Base-by-base conservation (phyloP, 1,140 invertebrate species). In the Adoxophyes honmai region DNA sequence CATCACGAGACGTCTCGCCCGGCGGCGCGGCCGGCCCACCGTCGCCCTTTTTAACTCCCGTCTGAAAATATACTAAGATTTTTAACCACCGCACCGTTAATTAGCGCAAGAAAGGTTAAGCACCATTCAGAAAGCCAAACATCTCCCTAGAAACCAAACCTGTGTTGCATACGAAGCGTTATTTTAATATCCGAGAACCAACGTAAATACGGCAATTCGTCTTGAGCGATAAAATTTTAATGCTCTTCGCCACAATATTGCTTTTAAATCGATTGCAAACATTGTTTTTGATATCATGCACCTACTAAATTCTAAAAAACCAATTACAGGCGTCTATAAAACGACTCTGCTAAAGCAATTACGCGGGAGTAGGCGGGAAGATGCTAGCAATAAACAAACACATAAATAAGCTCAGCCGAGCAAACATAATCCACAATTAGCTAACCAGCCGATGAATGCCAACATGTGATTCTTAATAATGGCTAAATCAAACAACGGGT, bases 361-460 rank as follows among this genome's bases (percentile, higher is more conserved):
- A 53, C 34, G 14, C 35, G 1, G 34, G 15, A 53, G 33, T 35
- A 53, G 35, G 52, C 52, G 15, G 52, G 33, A 53, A 53, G 52
- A 53, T 13, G 52, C 33, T 35, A 16, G 52, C 28, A 53, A 53
- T 53, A 53, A 53, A 53, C 52, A 53, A 33, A 53, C 52, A 35
- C 52, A 53, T 35, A 53, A 53, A 53, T 36, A 53, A 53, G 16
- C 33, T 33, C 52, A 21, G 52, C 52, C 28, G 18, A 48, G 42
- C 52, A 53, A 52, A 53, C 52, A 4, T 53, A 53, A 53, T 53
- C 51, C 52, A 53, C 52, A 53, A 53, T 53, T 53, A 53, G 52
- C 33, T 48, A 48, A 48, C 42, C 18, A 48, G 21, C 18, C 42
- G 6, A 48, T 18, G 42, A 48, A 48, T 28, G 15, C 42, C 42